These are phyloP conservation scores for Ooceraea biroi DNA, from an alignment of 1,140 invertebrate genomes.

Conservation along the genomic window DNA sequence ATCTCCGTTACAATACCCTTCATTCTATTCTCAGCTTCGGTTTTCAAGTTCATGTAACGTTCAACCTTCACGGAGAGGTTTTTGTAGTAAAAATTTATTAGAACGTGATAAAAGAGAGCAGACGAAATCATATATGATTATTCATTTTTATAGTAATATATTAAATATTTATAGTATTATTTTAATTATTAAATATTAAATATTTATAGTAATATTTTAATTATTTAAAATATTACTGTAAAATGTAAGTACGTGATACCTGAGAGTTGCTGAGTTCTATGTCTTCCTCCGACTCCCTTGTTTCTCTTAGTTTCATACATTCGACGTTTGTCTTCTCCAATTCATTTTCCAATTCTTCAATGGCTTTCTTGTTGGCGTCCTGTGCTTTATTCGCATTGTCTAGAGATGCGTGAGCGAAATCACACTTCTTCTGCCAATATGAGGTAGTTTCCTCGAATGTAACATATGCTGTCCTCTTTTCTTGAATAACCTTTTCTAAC, in stretches of 20 bases:
- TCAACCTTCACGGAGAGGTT: slow-evolving; percentile 87
- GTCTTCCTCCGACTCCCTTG: slow-evolving; percentile 88
- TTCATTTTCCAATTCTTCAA: slow-evolving; percentile 93
- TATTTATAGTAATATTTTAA: slow-evolving; percentile 14
- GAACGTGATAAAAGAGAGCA: slow-evolving; percentile 1
- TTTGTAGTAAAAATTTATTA: slow-evolving; percentile 32
- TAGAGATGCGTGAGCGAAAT: slow-evolving; percentile 93
- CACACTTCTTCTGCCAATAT: slow-evolving; percentile 96
- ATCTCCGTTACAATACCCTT: slow-evolving; percentile 93
- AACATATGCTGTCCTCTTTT: slow-evolving; percentile 94
- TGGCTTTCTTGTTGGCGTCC: slow-evolving; percentile 93
- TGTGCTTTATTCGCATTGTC: slow-evolving; percentile 94
- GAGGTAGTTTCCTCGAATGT: slow-evolving; percentile 96
- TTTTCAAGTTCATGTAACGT: slow-evolving; percentile 97
- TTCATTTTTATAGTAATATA: too few species aligned
- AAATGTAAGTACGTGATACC: slow-evolving; percentile 83
- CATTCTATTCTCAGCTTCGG: slow-evolving; percentile 94
- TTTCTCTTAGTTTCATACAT: slow-evolving; percentile 92
- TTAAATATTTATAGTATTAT: too few species aligned
- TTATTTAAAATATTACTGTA: slow-evolving; percentile 16
- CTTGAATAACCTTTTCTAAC: slow-evolving; percentile 94
- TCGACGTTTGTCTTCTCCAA: slow-evolving; percentile 91
- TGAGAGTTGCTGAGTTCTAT: slow-evolving; percentile 95
- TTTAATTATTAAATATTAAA: too few species aligned
- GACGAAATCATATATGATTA: neutral